phyloP scores from a whole-genome alignment of 2,113 vertebrate species.

The Neogobius melanostomus region DNA sequence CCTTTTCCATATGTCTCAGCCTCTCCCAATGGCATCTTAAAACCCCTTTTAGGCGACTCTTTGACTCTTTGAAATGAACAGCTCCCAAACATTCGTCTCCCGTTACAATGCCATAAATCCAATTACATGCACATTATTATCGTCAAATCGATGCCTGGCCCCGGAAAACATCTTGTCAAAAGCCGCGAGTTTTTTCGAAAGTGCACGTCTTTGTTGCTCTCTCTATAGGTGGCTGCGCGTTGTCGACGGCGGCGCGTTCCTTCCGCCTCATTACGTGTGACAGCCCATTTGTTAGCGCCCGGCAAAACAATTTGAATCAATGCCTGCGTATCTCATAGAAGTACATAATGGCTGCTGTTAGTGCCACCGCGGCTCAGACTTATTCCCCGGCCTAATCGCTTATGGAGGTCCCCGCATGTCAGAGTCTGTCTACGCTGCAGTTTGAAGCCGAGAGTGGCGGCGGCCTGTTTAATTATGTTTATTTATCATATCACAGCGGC shows the following conservation, averaged over 20 bases:
- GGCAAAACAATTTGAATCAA: conserved; percentile 55
- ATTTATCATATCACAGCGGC: conserved; percentile 38
- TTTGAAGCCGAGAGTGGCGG: conserved; percentile 25
- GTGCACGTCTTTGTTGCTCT: conserved; percentile 24
- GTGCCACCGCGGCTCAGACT: conserved; percentile 54
- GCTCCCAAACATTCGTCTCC: too few species aligned
- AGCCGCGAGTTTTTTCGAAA: neutral
- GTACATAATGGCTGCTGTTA: conserved; percentile 51
- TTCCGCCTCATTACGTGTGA: conserved; percentile 48
- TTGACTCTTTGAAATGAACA: too few species aligned
- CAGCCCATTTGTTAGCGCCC: conserved; percentile 61
- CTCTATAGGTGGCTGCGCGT: conserved; percentile 4
- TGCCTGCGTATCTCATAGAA: conserved; percentile 40
- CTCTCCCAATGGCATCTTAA: too few species aligned
- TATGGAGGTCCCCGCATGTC: conserved; percentile 26
- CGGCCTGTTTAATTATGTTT: conserved; percentile 42
- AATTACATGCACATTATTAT: too few species aligned
- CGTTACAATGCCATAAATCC: too few species aligned
- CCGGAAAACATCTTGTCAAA: too few species aligned
- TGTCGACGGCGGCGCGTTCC: conserved; percentile 29
- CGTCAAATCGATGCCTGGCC: too few species aligned
- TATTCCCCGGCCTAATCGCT: conserved; percentile 48
- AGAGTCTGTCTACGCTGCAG: conserved; percentile 34
- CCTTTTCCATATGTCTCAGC: too few species aligned
- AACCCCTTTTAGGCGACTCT: too few species aligned